phyloP scores from a whole-genome alignment of 2,888 invertebrate genomes.

The Tetrapedia diversipes region DNA sequence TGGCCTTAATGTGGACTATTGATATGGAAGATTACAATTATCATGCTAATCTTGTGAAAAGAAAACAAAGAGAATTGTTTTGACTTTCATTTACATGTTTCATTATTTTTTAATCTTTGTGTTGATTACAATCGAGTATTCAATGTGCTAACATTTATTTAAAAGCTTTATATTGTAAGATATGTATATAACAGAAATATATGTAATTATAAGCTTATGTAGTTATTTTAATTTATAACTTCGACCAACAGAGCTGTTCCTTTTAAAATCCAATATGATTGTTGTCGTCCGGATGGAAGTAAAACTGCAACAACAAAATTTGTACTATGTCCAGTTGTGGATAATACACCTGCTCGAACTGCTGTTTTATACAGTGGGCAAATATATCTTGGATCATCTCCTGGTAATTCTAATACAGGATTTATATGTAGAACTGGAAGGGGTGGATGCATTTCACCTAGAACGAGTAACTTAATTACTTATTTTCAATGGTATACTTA shows the following conservation, averaged over 20 bases:
- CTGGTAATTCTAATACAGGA: conserved; percentile 86
- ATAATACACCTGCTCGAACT: conserved; percentile 92
- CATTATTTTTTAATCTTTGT: conserved; percentile 4
- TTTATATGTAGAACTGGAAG: conserved; percentile 88
- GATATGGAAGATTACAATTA: conserved; percentile 85
- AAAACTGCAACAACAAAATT: conserved; percentile 94
- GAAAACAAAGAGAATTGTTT: conserved; percentile 80
- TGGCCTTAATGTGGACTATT: conserved; percentile 86
- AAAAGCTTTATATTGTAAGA: conserved; percentile 3
- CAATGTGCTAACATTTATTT: conserved; percentile 15
- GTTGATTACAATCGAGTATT: conserved; percentile 24
- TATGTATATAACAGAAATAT: conserved; percentile 24
- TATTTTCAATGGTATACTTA: not conserved
- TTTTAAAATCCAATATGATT: conserved; percentile 94
- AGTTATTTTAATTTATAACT: conserved; percentile 86
- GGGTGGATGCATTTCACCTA: conserved; percentile 90
- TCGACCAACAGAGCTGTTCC: conserved; percentile 94
- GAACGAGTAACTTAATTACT: conserved; percentile 1
- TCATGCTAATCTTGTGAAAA: conserved; percentile 83
- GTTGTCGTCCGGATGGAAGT: conserved; percentile 86
- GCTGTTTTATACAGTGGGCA: conserved; percentile 95
- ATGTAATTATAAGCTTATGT: not conserved
- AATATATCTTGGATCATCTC: conserved; percentile 87
- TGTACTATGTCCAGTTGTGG: conserved; percentile 96
- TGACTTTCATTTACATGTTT: conserved; percentile 19